Conservation (phyloP, 2,888 invertebrate genomes). For the Biston betularia region DNA sequence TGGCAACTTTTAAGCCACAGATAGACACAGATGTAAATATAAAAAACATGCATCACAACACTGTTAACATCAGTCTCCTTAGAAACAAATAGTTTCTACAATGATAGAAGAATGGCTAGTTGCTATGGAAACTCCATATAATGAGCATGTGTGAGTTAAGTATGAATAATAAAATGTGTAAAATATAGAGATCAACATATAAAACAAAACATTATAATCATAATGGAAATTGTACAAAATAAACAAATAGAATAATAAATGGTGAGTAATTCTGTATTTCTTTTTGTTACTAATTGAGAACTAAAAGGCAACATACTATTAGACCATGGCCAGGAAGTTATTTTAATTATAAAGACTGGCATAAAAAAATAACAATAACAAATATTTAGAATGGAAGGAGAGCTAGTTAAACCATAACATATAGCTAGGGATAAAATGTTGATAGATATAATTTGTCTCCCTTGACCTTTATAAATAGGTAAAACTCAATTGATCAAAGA, state of each 20-base stretch:
- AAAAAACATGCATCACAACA: no score
- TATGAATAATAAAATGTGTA: not conserved
- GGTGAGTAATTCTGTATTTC: not conserved
- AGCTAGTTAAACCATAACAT: no score
- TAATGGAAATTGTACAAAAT: no score
- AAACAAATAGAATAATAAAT: not conserved
- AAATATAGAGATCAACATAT: slow-evolving; percentile 9
- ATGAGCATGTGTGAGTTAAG: not conserved
- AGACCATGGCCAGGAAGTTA: not conserved
- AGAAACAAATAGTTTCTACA: not conserved
- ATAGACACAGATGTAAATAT: no score
- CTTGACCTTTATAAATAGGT: no score
- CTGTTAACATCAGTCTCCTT: no score
- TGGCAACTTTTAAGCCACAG: no score
- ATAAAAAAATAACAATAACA: no score
- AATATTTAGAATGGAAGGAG: no score
- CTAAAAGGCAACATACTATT: not conserved
- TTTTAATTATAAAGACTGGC: not conserved
- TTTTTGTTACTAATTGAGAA: not conserved
- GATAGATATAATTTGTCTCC: no score
- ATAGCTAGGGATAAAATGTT: no score
- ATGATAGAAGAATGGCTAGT: slow-evolving; percentile 14
- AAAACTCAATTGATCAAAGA: not conserved
- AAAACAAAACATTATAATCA: slow-evolving; percentile 20
- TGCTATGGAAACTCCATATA: slow-evolving; percentile 16